Evolutionary conservation across 2,113 vertebrate species (phyloP).

Genomic region (Nycticryphes semicollaris): DNA sequence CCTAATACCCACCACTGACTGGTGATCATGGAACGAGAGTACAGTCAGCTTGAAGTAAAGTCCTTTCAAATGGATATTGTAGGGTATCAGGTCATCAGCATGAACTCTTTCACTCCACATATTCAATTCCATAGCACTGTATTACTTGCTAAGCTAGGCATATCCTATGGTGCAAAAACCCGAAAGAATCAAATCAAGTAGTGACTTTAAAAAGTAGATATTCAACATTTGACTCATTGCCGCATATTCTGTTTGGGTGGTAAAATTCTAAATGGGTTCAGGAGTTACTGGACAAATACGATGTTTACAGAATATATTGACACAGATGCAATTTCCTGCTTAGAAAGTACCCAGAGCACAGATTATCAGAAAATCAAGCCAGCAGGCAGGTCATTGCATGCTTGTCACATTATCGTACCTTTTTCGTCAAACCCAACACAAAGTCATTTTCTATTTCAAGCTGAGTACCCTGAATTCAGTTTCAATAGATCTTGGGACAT

Average conservation of each 20-base stretch:
- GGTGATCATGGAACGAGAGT: not conserved
- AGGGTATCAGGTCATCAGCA: not conserved
- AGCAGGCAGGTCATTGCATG: not conserved
- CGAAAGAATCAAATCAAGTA: not conserved
- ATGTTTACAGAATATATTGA: not conserved
- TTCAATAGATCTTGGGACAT: not conserved
- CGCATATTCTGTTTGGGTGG: not conserved
- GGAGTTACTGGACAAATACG: not conserved
- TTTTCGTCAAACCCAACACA: not conserved
- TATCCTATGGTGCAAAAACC: not conserved
- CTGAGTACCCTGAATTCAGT: not conserved
- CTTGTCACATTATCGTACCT: not conserved
- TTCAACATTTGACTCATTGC: not conserved
- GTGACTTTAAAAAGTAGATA: not conserved
- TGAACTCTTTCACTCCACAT: not conserved
- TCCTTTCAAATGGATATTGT: not conserved
- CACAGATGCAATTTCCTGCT: not conserved
- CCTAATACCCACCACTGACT: not conserved
- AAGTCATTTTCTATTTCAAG: not conserved
- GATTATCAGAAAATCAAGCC: not conserved
- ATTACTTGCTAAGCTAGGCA: not conserved
- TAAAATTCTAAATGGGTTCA: not conserved
- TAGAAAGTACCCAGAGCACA: not conserved
- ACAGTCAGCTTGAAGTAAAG: not conserved
- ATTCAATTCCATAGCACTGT: not conserved